A percentile compares a stretch with the other conserved stretches of the same genome.
phyloP scores from a whole-genome alignment of 1,140 invertebrate genomes.

The Drosophila varians region DNA sequence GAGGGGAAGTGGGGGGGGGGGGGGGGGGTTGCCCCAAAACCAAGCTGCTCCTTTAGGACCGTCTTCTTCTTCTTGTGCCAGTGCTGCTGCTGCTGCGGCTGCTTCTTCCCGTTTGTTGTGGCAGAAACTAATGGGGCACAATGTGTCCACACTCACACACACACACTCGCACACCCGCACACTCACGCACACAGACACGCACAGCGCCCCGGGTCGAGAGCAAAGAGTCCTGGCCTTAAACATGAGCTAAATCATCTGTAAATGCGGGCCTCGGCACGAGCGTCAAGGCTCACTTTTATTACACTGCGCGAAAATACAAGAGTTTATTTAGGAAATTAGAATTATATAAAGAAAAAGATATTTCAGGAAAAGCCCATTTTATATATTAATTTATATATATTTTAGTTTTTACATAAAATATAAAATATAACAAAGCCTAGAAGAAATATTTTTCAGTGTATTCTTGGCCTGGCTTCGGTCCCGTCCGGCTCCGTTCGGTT shows the following conservation, averaged over 20 bases:
- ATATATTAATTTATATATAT: too few relatives aligned
- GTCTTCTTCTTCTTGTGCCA: too few relatives aligned
- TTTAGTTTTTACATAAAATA: too few relatives aligned
- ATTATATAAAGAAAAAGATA: too few relatives aligned
- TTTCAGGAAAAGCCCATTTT: too few relatives aligned
- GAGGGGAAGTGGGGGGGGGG: too few relatives aligned
- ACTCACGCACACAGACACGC: constrained; percentile 7
- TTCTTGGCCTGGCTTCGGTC: neutral
- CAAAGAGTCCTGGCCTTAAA: constrained; percentile 67
- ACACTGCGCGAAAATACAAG: constrained; percentile 3
- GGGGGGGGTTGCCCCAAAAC: too few relatives aligned
- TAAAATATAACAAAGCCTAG: too few relatives aligned
- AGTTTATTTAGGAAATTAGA: too few relatives aligned
- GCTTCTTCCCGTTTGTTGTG: constrained; percentile 39
- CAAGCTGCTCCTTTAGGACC: constrained; percentile 44
- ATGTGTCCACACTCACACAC: constrained; percentile 70
- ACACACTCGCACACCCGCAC: neutral
- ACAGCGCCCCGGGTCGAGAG: constrained; percentile 28
- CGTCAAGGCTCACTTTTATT: constrained; percentile 1
- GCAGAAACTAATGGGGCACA: constrained; percentile 78
- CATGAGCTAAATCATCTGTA: constrained; percentile 82
- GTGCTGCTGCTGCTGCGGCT: constrained; percentile 3
- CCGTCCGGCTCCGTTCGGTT: constrained; percentile 1
- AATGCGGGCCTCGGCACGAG: constrained; percentile 64
- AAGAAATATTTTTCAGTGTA: neutral